Evolutionary conservation across 2,888 invertebrate genomes (phyloP).

Genomic region (Erpobdella octoculata): DNA sequence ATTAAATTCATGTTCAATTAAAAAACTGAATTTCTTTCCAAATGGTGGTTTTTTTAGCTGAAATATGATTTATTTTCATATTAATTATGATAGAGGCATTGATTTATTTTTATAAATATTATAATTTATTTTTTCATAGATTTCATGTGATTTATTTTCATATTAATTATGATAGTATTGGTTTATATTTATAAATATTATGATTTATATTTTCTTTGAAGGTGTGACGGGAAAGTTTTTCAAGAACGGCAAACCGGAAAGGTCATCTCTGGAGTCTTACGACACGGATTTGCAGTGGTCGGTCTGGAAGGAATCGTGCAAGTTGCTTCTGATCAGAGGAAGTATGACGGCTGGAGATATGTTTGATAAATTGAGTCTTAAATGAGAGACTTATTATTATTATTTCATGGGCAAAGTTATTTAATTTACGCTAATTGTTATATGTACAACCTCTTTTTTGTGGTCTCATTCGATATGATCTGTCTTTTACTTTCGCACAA

Average conservation of each 20-base stretch:
- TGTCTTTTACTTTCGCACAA: too few species aligned
- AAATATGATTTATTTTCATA: neutral
- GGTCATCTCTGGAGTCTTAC: slow-evolving; percentile 39
- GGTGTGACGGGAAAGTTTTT: slow-evolving; percentile 37
- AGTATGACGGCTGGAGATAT: slow-evolving; percentile 32
- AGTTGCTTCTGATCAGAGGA: slow-evolving; percentile 30
- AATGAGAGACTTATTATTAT: neutral
- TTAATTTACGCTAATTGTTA: too few species aligned
- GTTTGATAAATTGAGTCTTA: slow-evolving; percentile 38
- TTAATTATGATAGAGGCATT: slow-evolving; percentile 1
- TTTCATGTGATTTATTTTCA: too few species aligned
- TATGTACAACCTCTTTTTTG: too few species aligned
- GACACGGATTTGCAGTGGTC: slow-evolving; percentile 36
- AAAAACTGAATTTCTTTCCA: too few species aligned
- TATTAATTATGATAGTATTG: too few species aligned
- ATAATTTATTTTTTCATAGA: too few species aligned
- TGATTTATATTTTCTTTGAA: slow-evolving; percentile 19
- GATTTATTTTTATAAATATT: too few species aligned
- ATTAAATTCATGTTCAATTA: too few species aligned
- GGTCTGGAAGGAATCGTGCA: slow-evolving; percentile 35
- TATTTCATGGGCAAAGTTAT: too few species aligned
- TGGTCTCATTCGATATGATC: too few species aligned
- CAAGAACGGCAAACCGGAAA: slow-evolving; percentile 35
- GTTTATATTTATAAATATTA: slow-evolving; percentile 7
- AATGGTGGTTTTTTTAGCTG: too few species aligned